Evolutionary conservation across 2,113 vertebrate species (phyloP).

Genomic region (Petromus typicus): DNA sequence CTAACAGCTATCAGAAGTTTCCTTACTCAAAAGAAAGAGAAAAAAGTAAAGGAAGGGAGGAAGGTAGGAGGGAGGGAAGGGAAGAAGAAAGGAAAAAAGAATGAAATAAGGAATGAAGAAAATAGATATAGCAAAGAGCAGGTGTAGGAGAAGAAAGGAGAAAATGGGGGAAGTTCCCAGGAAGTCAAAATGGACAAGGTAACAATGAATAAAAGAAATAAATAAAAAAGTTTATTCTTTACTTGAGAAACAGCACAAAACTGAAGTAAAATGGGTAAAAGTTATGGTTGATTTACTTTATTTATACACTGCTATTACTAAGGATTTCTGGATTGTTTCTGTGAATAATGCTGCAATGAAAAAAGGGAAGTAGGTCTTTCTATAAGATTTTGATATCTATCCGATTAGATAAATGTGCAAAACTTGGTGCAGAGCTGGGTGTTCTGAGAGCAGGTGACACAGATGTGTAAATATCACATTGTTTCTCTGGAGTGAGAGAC

Average conservation of each 20-base stretch:
- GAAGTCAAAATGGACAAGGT: neutral
- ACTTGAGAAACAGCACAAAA: neutral
- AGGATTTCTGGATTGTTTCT: neutral
- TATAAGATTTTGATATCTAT: neutral
- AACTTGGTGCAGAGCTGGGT: neutral
- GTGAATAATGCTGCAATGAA: neutral
- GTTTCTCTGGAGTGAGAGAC: no score
- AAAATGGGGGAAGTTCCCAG: no score
- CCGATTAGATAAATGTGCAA: no score
- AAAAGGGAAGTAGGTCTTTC: neutral
- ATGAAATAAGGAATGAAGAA: no score
- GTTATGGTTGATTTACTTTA: neutral
- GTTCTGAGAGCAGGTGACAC: neutral
- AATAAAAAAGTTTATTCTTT: neutral
- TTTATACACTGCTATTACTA: neutral
- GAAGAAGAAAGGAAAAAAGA: no score
- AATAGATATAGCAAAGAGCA: neutral
- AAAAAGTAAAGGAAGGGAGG: no score
- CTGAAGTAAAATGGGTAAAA: neutral
- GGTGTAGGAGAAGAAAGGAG: neutral
- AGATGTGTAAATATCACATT: no score
- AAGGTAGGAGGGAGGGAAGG: neutral
- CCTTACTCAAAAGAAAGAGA: neutral
- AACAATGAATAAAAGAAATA: neutral
- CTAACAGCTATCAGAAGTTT: neutral